phyloP scores from a whole-genome alignment of 1,140 invertebrate genomes.

The Harpegnathos saltator region DNA sequence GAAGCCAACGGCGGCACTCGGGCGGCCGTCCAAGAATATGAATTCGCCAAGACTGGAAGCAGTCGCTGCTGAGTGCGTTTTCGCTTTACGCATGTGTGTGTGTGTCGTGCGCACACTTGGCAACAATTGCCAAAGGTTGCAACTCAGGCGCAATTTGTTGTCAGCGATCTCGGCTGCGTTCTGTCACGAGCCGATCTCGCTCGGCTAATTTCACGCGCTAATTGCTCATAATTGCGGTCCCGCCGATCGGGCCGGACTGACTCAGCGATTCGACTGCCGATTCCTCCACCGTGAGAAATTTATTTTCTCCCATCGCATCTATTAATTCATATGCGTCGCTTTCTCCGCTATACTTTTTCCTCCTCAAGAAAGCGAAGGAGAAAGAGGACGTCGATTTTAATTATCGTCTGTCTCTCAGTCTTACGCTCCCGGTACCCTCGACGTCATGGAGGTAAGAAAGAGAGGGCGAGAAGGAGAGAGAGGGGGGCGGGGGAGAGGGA shows the following conservation, averaged over 20 bases:
- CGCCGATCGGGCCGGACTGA: neutral
- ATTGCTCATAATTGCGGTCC: slow-evolving; percentile 14
- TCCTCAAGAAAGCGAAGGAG: too few relatives aligned
- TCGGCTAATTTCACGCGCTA: neutral
- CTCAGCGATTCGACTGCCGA: slow-evolving; percentile 31
- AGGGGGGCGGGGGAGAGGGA: neutral
- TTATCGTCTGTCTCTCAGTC: slow-evolving; percentile 38
- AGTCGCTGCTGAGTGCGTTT: too few relatives aligned
- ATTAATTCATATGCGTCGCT: neutral
- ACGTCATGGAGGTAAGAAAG: slow-evolving; percentile 11
- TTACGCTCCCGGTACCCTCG: slow-evolving; percentile 38
- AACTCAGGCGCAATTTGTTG: too few relatives aligned
- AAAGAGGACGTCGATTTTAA: slow-evolving; percentile 50
- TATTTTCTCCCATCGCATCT: slow-evolving; percentile 2
- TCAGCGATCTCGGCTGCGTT: neutral
- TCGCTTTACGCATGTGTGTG: too few relatives aligned
- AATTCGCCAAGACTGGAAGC: too few relatives aligned
- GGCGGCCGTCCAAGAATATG: too few relatives aligned
- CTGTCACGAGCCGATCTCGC: neutral
- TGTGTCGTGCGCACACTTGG: too few relatives aligned
- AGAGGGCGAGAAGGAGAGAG: slow-evolving; percentile 2
- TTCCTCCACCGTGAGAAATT: slow-evolving; percentile 7
- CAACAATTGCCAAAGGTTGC: too few relatives aligned
- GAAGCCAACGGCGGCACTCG: too few relatives aligned
- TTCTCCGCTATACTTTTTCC: neutral